phyloP scores from a whole-genome alignment of 2,113 vertebrate genomes.

The Ceyx melanurus region DNA sequence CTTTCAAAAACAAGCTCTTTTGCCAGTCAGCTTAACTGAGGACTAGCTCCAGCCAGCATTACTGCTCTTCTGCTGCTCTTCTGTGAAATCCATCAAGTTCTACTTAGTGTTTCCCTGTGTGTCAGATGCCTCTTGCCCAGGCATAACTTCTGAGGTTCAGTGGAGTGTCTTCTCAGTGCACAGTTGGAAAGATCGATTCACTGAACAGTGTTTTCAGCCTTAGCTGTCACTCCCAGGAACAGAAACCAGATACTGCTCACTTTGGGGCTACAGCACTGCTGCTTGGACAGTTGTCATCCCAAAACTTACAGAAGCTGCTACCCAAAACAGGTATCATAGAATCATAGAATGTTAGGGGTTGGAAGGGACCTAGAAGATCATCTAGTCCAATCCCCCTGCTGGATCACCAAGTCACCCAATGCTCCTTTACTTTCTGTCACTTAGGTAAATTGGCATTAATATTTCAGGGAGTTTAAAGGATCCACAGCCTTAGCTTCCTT shows the following conservation, averaged over 20 bases:
- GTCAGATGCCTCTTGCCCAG: background rate
- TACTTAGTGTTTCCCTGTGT: background rate
- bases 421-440: background rate
- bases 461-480: background rate
- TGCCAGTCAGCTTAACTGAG: background rate
- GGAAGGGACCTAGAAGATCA: too few species aligned
- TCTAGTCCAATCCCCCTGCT: too few species aligned
- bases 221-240: background rate
- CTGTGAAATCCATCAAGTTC: background rate
- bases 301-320: background rate
- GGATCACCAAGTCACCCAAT: background rate
- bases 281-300: background rate
- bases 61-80: background rate
- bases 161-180: background rate
- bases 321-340: background rate
- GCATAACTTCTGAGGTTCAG: background rate
- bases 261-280: background rate
- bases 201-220: accelerated
- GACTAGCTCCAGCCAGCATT: background rate
- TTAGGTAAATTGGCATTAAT: background rate
- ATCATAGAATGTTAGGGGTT: too few species aligned
- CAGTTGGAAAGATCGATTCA: background rate
- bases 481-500: background rate
- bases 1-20: background rate
- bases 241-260: background rate